Percentiles rank a stretch among this genome's conserved stretches.
phyloP scores from a whole-genome alignment of 2,888 invertebrate species.

The Melanotus villosus region DNA sequence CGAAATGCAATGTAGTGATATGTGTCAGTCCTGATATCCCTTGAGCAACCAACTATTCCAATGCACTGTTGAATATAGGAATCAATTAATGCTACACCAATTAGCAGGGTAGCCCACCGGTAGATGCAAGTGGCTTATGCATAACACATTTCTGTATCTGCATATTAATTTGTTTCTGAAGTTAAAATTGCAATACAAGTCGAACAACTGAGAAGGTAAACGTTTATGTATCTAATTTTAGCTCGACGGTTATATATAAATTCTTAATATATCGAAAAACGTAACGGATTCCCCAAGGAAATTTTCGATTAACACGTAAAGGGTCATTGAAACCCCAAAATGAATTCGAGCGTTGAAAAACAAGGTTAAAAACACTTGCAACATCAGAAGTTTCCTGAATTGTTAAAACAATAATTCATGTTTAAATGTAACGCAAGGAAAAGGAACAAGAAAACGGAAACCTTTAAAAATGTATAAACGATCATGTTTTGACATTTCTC shows the following conservation, averaged over 20 bases:
- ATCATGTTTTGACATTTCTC: slow-evolving; percentile 2
- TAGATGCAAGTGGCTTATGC: slow-evolving; percentile 20
- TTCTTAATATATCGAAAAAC: too few species aligned
- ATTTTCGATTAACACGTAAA: too few species aligned
- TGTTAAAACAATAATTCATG: slow-evolving; percentile 8
- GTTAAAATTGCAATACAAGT: not conserved
- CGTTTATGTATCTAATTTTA: too few species aligned
- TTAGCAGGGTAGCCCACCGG: slow-evolving; percentile 42
- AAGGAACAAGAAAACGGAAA: not conserved
- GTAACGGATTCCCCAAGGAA: too few species aligned
- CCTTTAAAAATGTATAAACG: slow-evolving; percentile 7
- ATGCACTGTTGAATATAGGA: slow-evolving; percentile 58
- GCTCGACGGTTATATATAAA: too few species aligned
- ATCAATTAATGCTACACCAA: slow-evolving; percentile 63
- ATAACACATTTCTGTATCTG: slow-evolving; percentile 8
- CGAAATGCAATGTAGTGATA: slow-evolving; percentile 37
- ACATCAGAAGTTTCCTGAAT: not conserved
- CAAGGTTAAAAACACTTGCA: not conserved
- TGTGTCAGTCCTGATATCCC: slow-evolving; percentile 56
- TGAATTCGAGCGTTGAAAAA: not conserved
- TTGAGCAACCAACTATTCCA: slow-evolving; percentile 54
- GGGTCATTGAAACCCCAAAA: too few species aligned
- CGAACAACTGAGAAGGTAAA: not conserved
- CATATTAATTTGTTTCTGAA: not conserved
- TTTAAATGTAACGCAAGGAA: not conserved